A percentile compares a stretch with the other conserved stretches of the same genome.
phyloP scores from a whole-genome alignment of 2,797 vertebrate genomes.

The Martes flavigula region DNA sequence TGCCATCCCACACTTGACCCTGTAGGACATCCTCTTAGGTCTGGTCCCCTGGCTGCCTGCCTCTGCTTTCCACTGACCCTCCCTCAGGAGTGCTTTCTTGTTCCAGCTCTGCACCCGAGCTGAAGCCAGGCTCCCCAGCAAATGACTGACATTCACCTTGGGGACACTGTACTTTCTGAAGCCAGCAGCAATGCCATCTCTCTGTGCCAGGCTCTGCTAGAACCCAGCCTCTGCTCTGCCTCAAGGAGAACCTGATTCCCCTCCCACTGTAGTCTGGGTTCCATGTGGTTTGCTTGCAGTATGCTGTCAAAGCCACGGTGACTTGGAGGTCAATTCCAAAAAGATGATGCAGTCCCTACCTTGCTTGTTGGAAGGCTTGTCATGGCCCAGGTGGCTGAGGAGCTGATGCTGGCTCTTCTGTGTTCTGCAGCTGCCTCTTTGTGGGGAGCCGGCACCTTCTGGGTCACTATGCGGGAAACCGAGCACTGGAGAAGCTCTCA shows the following conservation, averaged over 20 bases:
- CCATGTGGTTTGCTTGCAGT: too few species aligned
- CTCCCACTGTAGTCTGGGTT: neutral
- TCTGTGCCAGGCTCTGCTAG: too few species aligned
- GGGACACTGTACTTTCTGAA: neutral
- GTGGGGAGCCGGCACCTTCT: neutral
- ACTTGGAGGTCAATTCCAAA: neutral
- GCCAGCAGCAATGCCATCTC: neutral
- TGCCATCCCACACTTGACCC: neutral
- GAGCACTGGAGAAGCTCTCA: fast-evolving
- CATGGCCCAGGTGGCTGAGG: neutral
- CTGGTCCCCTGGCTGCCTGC: neutral
- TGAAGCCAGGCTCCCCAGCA: neutral
- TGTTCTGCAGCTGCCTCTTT: neutral
- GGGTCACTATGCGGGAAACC: fast-evolving
- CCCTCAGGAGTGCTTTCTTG: neutral
- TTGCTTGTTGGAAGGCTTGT: fast-evolving
- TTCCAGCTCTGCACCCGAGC: neutral
- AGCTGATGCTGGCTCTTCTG: too few species aligned
- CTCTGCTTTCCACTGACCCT: neutral
- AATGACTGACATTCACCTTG: fast-evolving
- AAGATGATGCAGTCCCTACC: neutral
- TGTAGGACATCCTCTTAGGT: neutral
- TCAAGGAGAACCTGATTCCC: fast-evolving
- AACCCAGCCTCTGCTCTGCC: neutral
- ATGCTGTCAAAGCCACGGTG: fast-evolving